A percentile compares a stretch with the other conserved stretches of the same genome.
Evolutionary conservation across 2,797 vertebrate species (phyloP).

Genomic region (Discoglossus pictus): DNA sequence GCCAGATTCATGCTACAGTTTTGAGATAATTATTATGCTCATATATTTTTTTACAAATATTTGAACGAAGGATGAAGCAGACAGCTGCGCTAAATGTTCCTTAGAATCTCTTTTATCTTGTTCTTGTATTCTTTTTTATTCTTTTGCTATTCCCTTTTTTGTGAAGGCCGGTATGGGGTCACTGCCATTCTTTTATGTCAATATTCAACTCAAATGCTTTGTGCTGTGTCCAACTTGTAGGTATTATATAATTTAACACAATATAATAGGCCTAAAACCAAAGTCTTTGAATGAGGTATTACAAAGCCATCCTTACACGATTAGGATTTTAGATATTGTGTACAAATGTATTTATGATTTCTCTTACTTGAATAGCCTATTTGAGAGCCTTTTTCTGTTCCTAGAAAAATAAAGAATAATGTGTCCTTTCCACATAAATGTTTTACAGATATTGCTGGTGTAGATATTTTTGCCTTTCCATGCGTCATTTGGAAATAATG

Average conservation of each 20-base stretch:
- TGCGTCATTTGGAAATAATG: too few relatives aligned
- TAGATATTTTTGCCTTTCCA: too few relatives aligned
- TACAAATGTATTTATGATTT: not conserved
- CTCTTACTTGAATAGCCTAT: not conserved
- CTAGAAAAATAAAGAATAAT: too few relatives aligned
- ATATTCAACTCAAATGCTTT: slow-evolving; percentile 12
- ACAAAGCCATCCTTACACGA: not conserved
- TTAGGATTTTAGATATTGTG: too few relatives aligned
- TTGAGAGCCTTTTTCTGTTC: not conserved
- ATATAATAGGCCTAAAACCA: not conserved
- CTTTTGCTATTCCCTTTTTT: not conserved
- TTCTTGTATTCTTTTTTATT: slow-evolving; percentile 6
- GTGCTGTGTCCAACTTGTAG: not conserved
- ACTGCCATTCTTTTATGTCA: slow-evolving; percentile 3
- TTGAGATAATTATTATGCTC: slow-evolving; percentile 6
- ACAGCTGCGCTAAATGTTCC: slow-evolving; percentile 29
- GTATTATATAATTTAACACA: not conserved
- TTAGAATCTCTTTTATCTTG: not conserved
- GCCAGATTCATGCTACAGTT: slow-evolving; percentile 5
- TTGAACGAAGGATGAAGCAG: slow-evolving; percentile 9
- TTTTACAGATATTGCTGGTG: too few relatives aligned
- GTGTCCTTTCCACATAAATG: too few relatives aligned
- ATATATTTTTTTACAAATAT: slow-evolving; percentile 45
- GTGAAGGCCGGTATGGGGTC: slow-evolving; percentile 7
- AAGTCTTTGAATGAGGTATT: too few relatives aligned